Conservation (phyloP, 2,113 vertebrate genomes). For the Alethe diademata region DNA sequence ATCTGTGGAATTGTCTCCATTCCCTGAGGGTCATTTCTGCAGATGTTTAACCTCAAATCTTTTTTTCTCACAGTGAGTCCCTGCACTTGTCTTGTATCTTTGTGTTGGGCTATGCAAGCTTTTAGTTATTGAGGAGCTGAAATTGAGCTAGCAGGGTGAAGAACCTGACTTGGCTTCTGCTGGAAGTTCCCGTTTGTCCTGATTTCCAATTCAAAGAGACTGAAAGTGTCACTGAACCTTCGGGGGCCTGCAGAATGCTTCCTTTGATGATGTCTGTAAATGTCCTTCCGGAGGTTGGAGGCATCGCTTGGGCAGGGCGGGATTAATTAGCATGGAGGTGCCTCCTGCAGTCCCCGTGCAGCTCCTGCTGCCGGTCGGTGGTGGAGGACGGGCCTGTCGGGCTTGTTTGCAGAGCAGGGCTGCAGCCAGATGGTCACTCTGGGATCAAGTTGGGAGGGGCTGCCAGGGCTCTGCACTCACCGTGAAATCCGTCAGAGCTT, state of each 20-base stretch:
- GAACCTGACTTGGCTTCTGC: neutral
- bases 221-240: slow-evolving; percentile 49
- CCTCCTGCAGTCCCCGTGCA: neutral
- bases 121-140: neutral
- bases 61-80: neutral
- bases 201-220: slow-evolving; percentile 59
- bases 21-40: neutral
- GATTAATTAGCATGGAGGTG: slow-evolving; percentile 16
- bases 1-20: neutral
- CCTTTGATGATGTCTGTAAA: slow-evolving; percentile 52
- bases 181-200: slow-evolving; percentile 43
- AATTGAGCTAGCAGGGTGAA: neutral
- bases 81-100: neutral
- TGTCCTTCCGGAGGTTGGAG: neutral
- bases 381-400: neutral
- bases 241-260: neutral
- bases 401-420: slow-evolving; percentile 5
- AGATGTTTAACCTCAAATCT: neutral
- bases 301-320: neutral
- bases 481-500: neutral
- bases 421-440: slow-evolving; percentile 32
- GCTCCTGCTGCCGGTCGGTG: neutral
- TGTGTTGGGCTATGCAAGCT: neutral
- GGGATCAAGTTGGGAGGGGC: neutral
- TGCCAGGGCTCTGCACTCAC: neutral